Conservation (phyloP, 2,888 invertebrate species). For the Folsomia manolachei region DNA sequence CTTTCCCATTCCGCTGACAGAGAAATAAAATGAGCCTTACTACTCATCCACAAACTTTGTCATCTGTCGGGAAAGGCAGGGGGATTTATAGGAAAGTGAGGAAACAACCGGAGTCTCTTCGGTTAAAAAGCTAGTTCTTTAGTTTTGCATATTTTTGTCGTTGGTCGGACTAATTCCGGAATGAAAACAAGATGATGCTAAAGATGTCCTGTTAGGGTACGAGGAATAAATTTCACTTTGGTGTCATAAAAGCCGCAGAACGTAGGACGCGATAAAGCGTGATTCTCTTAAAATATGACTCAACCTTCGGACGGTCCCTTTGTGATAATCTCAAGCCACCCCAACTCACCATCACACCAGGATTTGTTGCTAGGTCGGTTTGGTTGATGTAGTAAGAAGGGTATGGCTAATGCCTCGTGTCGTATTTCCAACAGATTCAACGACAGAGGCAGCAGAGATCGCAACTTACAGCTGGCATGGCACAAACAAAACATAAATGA, state of each 20-base stretch:
- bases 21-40: background rate
- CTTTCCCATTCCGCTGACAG: background rate
- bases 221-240: too few relatives aligned
- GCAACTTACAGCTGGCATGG: background rate
- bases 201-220: too few relatives aligned
- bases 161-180: too few relatives aligned
- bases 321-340: background rate
- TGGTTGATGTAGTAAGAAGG: background rate
- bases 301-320: background rate
- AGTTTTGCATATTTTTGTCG: too few relatives aligned
- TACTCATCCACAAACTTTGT: background rate
- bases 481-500: too few relatives aligned
- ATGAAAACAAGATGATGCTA: too few relatives aligned
- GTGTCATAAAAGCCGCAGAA: too few relatives aligned
- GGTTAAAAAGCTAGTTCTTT: too few relatives aligned
- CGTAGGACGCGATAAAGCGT: background rate
- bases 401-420: background rate
- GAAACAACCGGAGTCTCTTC: too few relatives aligned
- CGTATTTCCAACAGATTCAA: background rate
- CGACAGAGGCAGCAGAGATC: conserved; percentile 10
- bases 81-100: too few relatives aligned
- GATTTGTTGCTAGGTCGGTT: conserved; percentile 2
- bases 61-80: too few relatives aligned
- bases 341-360: background rate
- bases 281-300: too few relatives aligned